Conservation (phyloP, 2,113 vertebrate species). For the Orientallactaga bullata region DNA sequence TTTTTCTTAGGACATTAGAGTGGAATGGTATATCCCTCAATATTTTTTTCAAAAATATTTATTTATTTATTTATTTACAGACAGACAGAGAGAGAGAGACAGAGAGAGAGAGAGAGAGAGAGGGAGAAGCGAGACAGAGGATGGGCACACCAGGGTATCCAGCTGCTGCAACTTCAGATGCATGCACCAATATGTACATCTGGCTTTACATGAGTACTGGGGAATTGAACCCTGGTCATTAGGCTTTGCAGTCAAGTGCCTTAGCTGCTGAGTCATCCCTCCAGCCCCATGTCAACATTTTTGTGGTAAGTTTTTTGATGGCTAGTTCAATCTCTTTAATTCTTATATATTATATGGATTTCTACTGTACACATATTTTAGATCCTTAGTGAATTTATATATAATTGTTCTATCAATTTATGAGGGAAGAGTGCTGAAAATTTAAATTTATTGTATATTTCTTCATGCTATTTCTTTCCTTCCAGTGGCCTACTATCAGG, state of each 20-base stretch:
- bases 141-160: too few species aligned
- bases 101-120: too few species aligned
- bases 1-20: neutral
- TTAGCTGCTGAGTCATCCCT: too few species aligned
- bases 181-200: too few species aligned
- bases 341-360: neutral
- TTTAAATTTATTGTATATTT: neutral
- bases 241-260: too few species aligned
- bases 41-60: neutral
- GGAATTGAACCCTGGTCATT: too few species aligned
- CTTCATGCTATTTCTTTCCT: neutral
- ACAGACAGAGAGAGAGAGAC: too few species aligned
- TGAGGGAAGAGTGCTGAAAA: neutral
- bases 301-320: neutral
- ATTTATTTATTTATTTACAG: too few species aligned
- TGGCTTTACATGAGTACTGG: too few species aligned
- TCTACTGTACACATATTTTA: neutral
- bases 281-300: too few species aligned
- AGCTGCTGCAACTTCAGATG: too few species aligned
- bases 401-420: neutral
- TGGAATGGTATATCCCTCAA: neutral
- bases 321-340: neutral
- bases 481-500: neutral
- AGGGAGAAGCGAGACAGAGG: too few species aligned
- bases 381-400: neutral